Conservation (phyloP, 1,140 invertebrate species). For the roundworm (Caenorhabditis elegans) region DNA sequence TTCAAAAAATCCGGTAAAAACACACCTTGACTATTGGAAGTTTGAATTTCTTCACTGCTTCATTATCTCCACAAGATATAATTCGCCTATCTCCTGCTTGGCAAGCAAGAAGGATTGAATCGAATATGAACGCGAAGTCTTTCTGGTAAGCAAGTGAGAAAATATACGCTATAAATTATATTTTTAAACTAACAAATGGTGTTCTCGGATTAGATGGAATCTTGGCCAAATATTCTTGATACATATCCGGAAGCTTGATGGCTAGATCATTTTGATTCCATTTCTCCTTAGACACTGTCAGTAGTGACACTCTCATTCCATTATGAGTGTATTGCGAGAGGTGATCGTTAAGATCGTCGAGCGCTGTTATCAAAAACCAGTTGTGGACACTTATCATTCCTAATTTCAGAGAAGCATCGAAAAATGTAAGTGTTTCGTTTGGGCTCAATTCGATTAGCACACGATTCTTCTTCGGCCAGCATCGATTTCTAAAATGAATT, state of each 20-base stretch:
- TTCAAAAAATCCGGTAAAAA: too few species aligned
- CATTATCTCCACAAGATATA: neutral
- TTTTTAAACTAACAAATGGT: slow-evolving; percentile 4
- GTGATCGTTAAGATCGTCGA: slow-evolving; percentile 42
- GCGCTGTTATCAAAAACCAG: slow-evolving; percentile 48
- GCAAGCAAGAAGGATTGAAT: slow-evolving; percentile 40
- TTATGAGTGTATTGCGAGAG: slow-evolving; percentile 53
- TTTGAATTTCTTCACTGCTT: neutral
- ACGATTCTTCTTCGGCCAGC: slow-evolving; percentile 33
- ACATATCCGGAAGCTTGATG: neutral
- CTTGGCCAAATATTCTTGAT: neutral
- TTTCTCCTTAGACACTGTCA: slow-evolving; percentile 23
- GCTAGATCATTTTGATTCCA: slow-evolving; percentile 19
- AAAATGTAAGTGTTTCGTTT: slow-evolving; percentile 30
- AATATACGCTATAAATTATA: too few species aligned
- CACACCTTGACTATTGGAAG: neutral
- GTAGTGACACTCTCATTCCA: slow-evolving; percentile 44
- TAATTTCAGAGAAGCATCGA: slow-evolving; percentile 49
- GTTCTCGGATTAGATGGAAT: neutral
- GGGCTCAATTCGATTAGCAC: slow-evolving; percentile 26
- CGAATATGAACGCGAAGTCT: slow-evolving; percentile 46
- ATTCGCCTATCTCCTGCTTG: neutral
- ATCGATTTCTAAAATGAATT: slow-evolving; percentile 15
- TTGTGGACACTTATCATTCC: slow-evolving; percentile 54
- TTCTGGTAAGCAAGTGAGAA: slow-evolving; percentile 42